Evolutionary conservation across 2,888 invertebrate species (phyloP), one percentile per base, ranked within the genome.

Genomic region (Kuschelorhynchus macadamiae): DNA sequence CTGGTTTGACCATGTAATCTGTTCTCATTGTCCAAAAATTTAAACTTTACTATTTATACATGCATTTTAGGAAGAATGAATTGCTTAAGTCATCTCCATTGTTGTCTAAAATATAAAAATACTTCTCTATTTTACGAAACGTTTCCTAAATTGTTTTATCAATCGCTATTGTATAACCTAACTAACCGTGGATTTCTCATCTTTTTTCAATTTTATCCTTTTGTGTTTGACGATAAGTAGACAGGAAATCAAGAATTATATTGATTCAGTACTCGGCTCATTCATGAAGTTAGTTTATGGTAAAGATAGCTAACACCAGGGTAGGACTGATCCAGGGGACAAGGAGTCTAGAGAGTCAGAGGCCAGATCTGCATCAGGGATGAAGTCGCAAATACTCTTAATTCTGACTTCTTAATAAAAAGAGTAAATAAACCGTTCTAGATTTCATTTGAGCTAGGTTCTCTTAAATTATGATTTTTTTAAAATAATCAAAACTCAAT

Each of bases 1-100:
- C n/a, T n/a, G 72, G 69, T 70, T 71, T 71, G 74, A 71, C 70
- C 73, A 68, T 36, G 52, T 52, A 14, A 17, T 20, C 7, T 20
- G 0, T 39, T 39, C n/a, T n/a, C 39, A 14, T 52, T 52, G 52
- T 52, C 12, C 39, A 21, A 52, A 50, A 52, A 52, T 39, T 36
- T 52, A 52, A 52, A 52, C 36, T 36, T 39, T 9, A 52, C n/a
- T 52, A 21, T 52, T 52, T 36, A 52, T 52, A 52, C 52, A 52
- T 52, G 3, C 36, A 18, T 21, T 21, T 52, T 39, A 52, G 5
- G 20, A 39, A 33, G 47, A 25, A 32, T 49, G 14, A 39, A 52
- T 36, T 21, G 36, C 20, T 52, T 52, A 50, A 36, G 12, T 33
- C 12, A 25, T 36, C 5, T 12, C 52, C 21, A 52, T 52, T 52